Evolutionary conservation across 2,113 vertebrate species (phyloP).

Genomic region (Crocuta crocuta): DNA sequence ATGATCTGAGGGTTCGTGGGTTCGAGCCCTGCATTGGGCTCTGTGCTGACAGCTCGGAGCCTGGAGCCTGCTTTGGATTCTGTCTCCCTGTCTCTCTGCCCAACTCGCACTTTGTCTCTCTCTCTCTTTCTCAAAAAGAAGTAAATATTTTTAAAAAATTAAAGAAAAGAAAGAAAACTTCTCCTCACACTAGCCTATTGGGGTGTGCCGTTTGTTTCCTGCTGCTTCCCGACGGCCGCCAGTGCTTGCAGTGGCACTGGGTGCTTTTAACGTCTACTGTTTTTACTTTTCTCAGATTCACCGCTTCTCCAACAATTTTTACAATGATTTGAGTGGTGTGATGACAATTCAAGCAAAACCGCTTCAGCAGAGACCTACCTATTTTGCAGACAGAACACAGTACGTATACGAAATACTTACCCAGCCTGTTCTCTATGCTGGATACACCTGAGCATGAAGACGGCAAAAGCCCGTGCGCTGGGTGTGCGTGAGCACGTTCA

Average conservation of each 20-base stretch:
- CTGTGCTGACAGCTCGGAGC: no score
- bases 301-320: constrained; percentile 85
- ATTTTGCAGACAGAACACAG: constrained; percentile 85
- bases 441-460: rapidly evolving
- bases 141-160: no score
- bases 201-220: background rate
- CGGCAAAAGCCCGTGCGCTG: rapidly evolving
- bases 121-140: no score
- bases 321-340: constrained; percentile 88
- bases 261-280: background rate
- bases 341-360: constrained; percentile 94
- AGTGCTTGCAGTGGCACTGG: rapidly evolving
- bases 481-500: rapidly evolving
- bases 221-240: background rate
- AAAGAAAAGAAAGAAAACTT: no score
- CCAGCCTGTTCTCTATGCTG: background rate
- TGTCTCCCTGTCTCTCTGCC: no score
- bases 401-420: constrained; percentile 76
- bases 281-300: constrained; percentile 79
- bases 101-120: no score
- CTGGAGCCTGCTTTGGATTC: no score
- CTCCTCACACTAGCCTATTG: background rate
- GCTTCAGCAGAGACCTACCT: constrained; percentile 89
- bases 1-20: no score
- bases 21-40: no score